Conservation (phyloP, 2,113 vertebrate genomes). For the Tachysurus vachellii region DNA sequence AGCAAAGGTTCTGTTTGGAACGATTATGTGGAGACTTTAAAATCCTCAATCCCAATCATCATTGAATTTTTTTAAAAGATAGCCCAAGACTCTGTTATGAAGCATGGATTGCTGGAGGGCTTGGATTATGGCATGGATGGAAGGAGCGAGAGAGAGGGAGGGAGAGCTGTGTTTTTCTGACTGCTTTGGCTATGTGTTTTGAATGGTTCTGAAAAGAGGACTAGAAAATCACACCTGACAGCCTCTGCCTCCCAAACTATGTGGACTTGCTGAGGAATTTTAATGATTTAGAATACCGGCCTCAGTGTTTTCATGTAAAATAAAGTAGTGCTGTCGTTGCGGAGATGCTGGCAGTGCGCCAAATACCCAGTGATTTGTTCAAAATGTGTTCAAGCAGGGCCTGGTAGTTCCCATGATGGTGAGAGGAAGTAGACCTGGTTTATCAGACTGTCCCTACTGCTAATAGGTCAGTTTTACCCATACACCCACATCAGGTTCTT, state of each 20-base stretch:
- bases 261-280: slow-evolving; percentile 42
- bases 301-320: slow-evolving; percentile 37
- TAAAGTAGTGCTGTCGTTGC: slow-evolving; percentile 26
- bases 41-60: slow-evolving; percentile 37
- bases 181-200: slow-evolving; percentile 36
- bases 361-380: slow-evolving; percentile 50
- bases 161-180: slow-evolving; percentile 27
- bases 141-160: slow-evolving; percentile 8
- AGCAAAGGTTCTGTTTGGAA: slow-evolving; percentile 12
- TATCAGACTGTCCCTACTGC: slow-evolving; percentile 31
- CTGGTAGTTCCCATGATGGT: slow-evolving; percentile 47
- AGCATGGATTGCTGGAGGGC: slow-evolving; percentile 2
- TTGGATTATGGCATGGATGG: background rate
- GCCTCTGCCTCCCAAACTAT: slow-evolving; percentile 23
- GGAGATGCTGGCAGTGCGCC: slow-evolving; percentile 42
- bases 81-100: slow-evolving; percentile 19
- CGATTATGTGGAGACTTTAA: slow-evolving; percentile 5
- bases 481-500: slow-evolving; percentile 48
- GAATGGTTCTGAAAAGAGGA: slow-evolving; percentile 44
- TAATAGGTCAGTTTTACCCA: slow-evolving; percentile 48
- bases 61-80: slow-evolving; percentile 24
- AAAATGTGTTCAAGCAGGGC: slow-evolving; percentile 39
- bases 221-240: slow-evolving; percentile 49
- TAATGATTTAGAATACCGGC: slow-evolving; percentile 34
- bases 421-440: slow-evolving; percentile 32